Evolutionary conservation across 2,797 vertebrate genomes (phyloP), one percentile per base, ranked within the genome.

Genomic region (Graptemys geographica): DNA sequence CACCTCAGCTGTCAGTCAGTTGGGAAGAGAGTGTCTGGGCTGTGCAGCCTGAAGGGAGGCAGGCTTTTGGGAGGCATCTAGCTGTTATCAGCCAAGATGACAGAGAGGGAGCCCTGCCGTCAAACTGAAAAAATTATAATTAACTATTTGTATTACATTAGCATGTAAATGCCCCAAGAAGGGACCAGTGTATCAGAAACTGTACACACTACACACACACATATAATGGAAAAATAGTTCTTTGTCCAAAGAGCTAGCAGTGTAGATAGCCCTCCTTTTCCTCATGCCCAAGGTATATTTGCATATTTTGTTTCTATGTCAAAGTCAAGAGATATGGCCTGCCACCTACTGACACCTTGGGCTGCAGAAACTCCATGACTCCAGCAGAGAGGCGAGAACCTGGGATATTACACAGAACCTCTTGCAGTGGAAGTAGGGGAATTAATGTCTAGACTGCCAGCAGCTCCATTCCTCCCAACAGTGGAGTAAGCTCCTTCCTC

Each of bases 31-130:
- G 78, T 83, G 41, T 11, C 9, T 79, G 52, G n/a, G 69, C 69
- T 72, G n/a, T n/a, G 37, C 7, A 44, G n/a, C 47, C 41, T 23
- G 51, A 27, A n/a, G 23, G 21, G 55, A 55, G 56, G 44, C 27
- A 87, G 44, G 2, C 10, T 83, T 44, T 41, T 11, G 44, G 76
- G 23, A 28, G 37, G 10, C 27, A 78, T 78, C 44, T 31, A 78
- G 74, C 37, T 72, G 44, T 49, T 49, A 49, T 49, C 74, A 16
- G 84, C 62, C 49, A 16, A 23, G 15, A 28, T 2, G 19, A 2
- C 4, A 6, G 79, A 55, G 28, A 1, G 28, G 11, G n/a, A 59
- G 5, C 18, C 65, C 15, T 0, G 1, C 27, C 2, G 0, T 55
- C 56, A 51, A 74, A 49, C 2, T 1, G 16, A 87, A 2, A 21